Conservation (phyloP, 2,797 vertebrate species). For the Pelobates cultripes region DNA sequence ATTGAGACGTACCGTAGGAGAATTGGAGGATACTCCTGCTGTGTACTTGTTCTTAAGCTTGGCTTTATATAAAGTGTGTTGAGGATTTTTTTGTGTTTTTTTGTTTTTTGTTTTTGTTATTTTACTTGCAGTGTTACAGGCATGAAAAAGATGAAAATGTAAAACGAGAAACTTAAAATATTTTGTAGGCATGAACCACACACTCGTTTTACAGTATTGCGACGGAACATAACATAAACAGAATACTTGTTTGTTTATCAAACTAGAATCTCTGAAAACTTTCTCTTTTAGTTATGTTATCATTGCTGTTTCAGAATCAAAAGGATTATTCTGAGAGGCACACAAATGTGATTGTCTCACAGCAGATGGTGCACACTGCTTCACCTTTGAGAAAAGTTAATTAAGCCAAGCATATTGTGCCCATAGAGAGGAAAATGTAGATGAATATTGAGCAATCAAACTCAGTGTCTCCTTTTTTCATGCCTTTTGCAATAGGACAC, state of each 20-base stretch:
- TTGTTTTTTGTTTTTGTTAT: slow-evolving; percentile 32
- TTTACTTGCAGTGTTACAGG: slow-evolving; percentile 63
- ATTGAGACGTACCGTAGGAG: slow-evolving; percentile 72
- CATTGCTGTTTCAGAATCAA: slow-evolving; percentile 84
- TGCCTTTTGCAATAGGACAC: slow-evolving; percentile 84
- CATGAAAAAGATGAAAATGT: slow-evolving; percentile 63
- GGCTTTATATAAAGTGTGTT: slow-evolving; percentile 75
- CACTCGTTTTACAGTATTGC: background rate
- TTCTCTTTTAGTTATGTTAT: slow-evolving; percentile 77
- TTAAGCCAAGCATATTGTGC: slow-evolving; percentile 99
- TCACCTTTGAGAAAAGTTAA: slow-evolving; percentile 99
- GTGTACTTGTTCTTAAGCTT: slow-evolving; percentile 73
- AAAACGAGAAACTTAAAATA: no score
- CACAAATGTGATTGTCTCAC: slow-evolving; percentile 97
- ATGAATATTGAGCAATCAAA: slow-evolving; percentile 99
- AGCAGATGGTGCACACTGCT: slow-evolving; percentile 99
- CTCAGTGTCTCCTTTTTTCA: slow-evolving; percentile 89
- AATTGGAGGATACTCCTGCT: slow-evolving; percentile 70
- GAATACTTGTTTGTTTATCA: slow-evolving; percentile 66
- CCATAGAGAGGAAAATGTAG: slow-evolving; percentile 95
- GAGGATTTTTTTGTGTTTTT: slow-evolving; percentile 65
- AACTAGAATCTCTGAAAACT: slow-evolving; percentile 73
- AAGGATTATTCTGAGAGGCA: slow-evolving; percentile 96
- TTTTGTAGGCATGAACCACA: slow-evolving; percentile 3
- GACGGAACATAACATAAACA: slow-evolving; percentile 47